Conservation (phyloP, 2,888 invertebrate genomes). For the Sesia bembeciformis region DNA sequence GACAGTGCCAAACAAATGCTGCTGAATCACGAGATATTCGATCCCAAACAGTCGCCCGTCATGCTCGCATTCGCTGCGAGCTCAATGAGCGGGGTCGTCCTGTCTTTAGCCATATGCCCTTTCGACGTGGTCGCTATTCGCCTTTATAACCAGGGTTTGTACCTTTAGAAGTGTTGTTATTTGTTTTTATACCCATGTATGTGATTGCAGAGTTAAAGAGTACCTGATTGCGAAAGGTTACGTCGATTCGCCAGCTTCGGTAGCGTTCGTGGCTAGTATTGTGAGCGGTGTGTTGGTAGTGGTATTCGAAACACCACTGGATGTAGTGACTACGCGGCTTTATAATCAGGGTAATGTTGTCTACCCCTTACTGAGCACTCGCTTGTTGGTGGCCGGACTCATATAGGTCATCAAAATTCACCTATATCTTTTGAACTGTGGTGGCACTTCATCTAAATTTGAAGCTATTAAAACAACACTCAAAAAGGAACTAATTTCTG, state of each 20-base stretch:
- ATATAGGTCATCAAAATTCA: no score
- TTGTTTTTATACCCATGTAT: slow-evolving; percentile 6
- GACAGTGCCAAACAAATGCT: slow-evolving; percentile 53
- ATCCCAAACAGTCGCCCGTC: slow-evolving; percentile 33
- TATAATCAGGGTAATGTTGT: slow-evolving; percentile 85
- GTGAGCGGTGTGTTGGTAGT: slow-evolving; percentile 84
- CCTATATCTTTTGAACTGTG: no score
- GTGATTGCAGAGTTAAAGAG: slow-evolving; percentile 50
- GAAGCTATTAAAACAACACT: no score
- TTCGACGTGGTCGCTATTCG: slow-evolving; percentile 91
- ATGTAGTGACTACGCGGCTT: slow-evolving; percentile 88
- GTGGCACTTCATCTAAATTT: no score
- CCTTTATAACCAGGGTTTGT: slow-evolving; percentile 88
- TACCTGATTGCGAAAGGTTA: slow-evolving; percentile 32
- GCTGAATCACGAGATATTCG: slow-evolving; percentile 34
- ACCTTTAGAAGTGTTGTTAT: not conserved
- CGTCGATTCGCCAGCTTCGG: slow-evolving; percentile 72
- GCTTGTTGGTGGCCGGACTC: no score
- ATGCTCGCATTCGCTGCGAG: slow-evolving; percentile 73
- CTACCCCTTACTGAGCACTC: no score
- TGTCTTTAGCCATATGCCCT: slow-evolving; percentile 86
- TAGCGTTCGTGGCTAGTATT: slow-evolving; percentile 82
- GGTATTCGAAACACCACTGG: slow-evolving; percentile 88
- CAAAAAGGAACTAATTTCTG: no score
- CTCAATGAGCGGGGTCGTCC: slow-evolving; percentile 83